Evolutionary conservation across 1,140 invertebrate genomes (phyloP).

Genomic region (Rhagoletis zephyria): DNA sequence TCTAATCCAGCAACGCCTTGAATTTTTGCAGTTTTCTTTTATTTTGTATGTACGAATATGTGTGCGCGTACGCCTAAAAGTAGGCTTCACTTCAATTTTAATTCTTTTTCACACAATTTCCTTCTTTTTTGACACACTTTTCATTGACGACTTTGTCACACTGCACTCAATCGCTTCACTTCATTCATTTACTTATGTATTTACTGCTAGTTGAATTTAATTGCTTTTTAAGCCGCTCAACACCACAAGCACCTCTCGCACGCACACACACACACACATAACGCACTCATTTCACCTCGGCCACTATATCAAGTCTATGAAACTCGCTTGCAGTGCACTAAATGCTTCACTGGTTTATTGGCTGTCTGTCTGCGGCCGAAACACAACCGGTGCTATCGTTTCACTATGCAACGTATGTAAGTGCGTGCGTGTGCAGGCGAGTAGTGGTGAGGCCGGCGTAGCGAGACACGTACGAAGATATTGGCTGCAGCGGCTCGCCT

Average conservation of each 20-base stretch:
- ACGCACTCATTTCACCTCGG: too few species aligned
- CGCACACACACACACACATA: background rate
- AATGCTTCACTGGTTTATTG: constrained; percentile 6
- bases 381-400: background rate
- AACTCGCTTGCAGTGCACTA: background rate
- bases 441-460: background rate
- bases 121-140: background rate
- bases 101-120: background rate
- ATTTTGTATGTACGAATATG: background rate
- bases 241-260: background rate
- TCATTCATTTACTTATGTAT: constrained; percentile 55
- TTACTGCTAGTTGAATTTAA: constrained; percentile 63
- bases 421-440: background rate
- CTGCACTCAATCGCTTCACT: constrained; percentile 24
- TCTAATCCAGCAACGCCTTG: background rate
- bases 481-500: constrained; percentile 19
- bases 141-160: background rate
- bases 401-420: background rate
- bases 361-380: background rate
- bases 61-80: background rate
- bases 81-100: background rate
- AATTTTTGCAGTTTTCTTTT: background rate
- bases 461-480: background rate
- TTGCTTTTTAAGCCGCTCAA: constrained; percentile 27
- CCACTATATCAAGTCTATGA: too few species aligned